These are phyloP conservation scores for Leucophenga montana DNA, from an alignment of 2,888 invertebrate species.

Conservation along the genomic window DNA sequence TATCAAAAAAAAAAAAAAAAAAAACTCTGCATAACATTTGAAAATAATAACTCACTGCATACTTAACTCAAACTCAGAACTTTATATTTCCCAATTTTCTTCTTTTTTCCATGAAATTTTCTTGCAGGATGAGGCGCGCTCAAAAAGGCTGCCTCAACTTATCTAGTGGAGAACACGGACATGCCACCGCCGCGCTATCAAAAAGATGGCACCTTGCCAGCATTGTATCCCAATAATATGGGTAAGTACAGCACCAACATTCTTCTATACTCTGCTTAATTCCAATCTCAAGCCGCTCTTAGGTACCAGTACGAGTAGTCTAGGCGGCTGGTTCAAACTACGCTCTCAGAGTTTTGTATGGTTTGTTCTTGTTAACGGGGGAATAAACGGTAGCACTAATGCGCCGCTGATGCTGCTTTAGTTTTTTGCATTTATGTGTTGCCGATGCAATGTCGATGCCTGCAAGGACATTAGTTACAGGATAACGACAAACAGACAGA, in stretches of 20 bases:
- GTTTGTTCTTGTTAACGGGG: too few species aligned
- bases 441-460: slow-evolving; percentile 3
- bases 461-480: slow-evolving; percentile 25
- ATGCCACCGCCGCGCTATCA: slow-evolving; percentile 77
- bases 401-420: neutral
- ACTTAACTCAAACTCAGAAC: neutral
- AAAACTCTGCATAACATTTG: slow-evolving; percentile 8
- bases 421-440: neutral
- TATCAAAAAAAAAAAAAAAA: neutral
- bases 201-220: slow-evolving; percentile 79
- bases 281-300: neutral
- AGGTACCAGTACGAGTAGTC: neutral
- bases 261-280: neutral
- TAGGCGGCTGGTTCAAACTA: too few species aligned
- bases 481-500: slow-evolving; percentile 16
- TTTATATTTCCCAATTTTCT: neutral
- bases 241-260: slow-evolving; percentile 69
- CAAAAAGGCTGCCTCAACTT: slow-evolving; percentile 77
- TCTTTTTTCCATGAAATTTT: neutral
- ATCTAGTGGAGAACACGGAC: slow-evolving; percentile 75
- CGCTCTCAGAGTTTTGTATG: neutral
- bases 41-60: slow-evolving; percentile 18
- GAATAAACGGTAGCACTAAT: neutral
- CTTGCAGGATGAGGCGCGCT: slow-evolving; percentile 71
- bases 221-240: slow-evolving; percentile 77